Evolutionary conservation across 2,797 vertebrate species (phyloP), one percentile per base, ranked within the genome.

Genomic region (Choloepus didactylus): DNA sequence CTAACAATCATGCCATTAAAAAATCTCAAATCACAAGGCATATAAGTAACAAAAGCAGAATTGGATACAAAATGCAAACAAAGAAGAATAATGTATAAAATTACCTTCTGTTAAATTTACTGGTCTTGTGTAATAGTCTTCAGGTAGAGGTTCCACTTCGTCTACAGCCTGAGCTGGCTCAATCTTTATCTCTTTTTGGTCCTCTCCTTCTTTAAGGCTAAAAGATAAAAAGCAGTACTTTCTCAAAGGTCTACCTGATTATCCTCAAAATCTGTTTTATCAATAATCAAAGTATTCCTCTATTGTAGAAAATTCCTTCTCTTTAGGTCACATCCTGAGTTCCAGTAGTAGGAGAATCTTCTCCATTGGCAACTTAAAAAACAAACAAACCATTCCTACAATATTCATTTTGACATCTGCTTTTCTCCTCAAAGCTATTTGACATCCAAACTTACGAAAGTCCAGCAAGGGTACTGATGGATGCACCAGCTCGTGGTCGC

Each of bases 191-290:
- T 99, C 99, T 94, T 99, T 99, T 97, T 99, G 99, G 97, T 99
- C 99, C 94, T 99, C 99, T 41, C 99, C 99, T 98, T 99, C 99
- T 98, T 99, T 99, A 66, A 99, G 98, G 66, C 99, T 99, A 85
- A 95, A 93, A 87, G 21, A 95, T 87, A 59, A 79, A 87, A 81
- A 27, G 77, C 3, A 27, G 19, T 60, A 29, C 91, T 75, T 97
- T 96, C 38, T 82, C 62, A 94, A 85, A 59, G 25, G 79, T 62
- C 62, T 60, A 73, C 7, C 25, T 77, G n/a, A 69, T 60, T 66
- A 25, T 54, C 31, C 46, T 70, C 96, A 66, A 97, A 95, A 96
- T 72, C 87, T 59, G 46, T 4, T 4, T 27, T 29, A 84, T 49
- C 29, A 79, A 8, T 82, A 77, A 91, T 6, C 86, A 54, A 91